Conservation (phyloP, 2,797 vertebrate species). For the Labroides dimidiatus region DNA sequence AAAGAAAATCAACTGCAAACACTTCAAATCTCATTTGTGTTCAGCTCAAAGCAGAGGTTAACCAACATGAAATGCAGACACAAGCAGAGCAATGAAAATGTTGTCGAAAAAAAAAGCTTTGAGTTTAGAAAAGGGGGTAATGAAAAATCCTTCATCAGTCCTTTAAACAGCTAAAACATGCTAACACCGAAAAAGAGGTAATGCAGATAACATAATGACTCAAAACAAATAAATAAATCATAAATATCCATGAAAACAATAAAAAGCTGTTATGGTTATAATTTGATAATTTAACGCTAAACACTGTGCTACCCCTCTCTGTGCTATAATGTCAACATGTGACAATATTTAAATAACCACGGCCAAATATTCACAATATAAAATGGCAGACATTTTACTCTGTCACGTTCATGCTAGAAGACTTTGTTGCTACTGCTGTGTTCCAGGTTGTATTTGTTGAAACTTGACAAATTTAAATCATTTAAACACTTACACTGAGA, state of each 20-base stretch:
- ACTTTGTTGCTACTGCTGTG: no score
- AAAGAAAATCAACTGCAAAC: constrained; percentile 57
- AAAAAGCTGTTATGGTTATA: no score
- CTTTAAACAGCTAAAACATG: constrained; percentile 40
- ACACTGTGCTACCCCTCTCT: constrained; percentile 6
- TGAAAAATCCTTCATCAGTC: constrained; percentile 37
- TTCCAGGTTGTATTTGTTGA: no score
- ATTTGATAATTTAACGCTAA: not conserved
- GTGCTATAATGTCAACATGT: not conserved
- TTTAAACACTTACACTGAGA: no score
- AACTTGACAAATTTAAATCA: no score
- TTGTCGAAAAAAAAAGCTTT: constrained; percentile 42
- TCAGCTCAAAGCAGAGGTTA: constrained; percentile 67
- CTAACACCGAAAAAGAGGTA: constrained; percentile 56
- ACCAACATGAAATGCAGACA: constrained; percentile 74
- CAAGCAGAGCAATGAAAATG: constrained; percentile 57
- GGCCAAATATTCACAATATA: constrained; percentile 3
- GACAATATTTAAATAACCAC: not conserved
- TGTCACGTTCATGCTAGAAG: no score
- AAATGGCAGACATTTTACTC: not conserved
- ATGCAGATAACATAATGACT: constrained; percentile 51
- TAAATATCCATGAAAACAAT: no score
- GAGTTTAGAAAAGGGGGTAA: constrained; percentile 51
- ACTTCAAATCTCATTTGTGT: constrained; percentile 60
- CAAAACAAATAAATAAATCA: constrained; percentile 39